Percentiles rank a stretch among this genome's conserved stretches.
Evolutionary conservation across 2,797 vertebrate genomes (phyloP).

Genomic region (Halcyon badia): DNA sequence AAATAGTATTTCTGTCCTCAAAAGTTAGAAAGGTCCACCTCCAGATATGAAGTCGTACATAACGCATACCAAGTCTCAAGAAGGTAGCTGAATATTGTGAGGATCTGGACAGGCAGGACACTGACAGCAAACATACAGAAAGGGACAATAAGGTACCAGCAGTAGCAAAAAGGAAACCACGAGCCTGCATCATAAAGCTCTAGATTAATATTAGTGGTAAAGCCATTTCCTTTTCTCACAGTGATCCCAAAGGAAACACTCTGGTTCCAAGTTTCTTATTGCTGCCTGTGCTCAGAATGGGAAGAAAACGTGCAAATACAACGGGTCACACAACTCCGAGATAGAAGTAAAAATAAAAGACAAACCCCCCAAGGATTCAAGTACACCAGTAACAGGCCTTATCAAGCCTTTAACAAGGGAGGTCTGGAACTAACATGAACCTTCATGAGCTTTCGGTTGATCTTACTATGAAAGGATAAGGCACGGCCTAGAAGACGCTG

Average conservation of each 20-base stretch:
- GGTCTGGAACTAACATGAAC: background rate
- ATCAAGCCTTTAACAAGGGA: background rate
- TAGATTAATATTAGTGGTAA: background rate
- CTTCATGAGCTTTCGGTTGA: background rate
- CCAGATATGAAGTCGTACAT: background rate
- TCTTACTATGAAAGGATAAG: background rate
- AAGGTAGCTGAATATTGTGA: background rate
- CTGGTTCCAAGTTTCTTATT: background rate
- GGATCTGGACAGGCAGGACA: background rate
- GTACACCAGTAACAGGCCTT: background rate
- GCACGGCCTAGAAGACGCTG: background rate
- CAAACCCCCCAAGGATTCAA: background rate
- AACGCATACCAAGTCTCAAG: fast-evolving
- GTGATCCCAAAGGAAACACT: background rate
- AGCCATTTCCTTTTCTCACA: background rate
- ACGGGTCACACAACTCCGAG: fast-evolving
- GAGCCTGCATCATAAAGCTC: background rate
- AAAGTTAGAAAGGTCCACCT: background rate
- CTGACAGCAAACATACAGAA: background rate
- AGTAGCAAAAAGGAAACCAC: background rate
- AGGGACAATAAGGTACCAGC: background rate
- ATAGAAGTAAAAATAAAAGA: background rate
- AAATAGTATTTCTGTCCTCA: background rate
- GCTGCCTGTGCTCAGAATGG: background rate
- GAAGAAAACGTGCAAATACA: background rate